A percentile compares a stretch with the other conserved stretches of the same genome.
Evolutionary conservation across 2,797 vertebrate genomes (phyloP).

Genomic region (Cirrhinus mrigala): DNA sequence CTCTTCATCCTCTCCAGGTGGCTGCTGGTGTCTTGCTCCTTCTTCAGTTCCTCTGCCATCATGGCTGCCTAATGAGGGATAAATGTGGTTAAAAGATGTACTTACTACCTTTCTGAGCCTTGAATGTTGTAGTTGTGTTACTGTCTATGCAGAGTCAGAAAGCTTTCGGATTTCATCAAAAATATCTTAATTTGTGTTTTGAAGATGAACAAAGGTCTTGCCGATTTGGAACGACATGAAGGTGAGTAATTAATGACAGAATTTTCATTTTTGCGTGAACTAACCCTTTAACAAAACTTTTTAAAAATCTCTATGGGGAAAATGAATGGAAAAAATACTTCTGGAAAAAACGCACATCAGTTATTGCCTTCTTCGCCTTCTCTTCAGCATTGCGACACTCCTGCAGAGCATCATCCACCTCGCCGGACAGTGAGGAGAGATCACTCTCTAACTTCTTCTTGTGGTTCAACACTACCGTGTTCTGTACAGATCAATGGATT

Average conservation of each 20-base stretch:
- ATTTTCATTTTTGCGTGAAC: too few relatives aligned
- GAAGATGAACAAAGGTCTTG: too few relatives aligned
- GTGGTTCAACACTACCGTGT: slow-evolving; percentile 84
- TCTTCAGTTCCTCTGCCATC: slow-evolving; percentile 98
- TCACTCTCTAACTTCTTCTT: slow-evolving; percentile 87
- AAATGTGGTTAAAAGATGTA: neutral
- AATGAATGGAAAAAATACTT: neutral
- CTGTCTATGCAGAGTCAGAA: too few relatives aligned
- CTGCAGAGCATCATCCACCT: slow-evolving; percentile 83
- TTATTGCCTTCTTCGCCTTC: slow-evolving; percentile 89
- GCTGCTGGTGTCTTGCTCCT: slow-evolving; percentile 91
- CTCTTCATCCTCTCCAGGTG: slow-evolving; percentile 96
- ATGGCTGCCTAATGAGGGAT: slow-evolving; percentile 82
- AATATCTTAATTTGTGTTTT: too few relatives aligned
- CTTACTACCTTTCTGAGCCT: too few relatives aligned
- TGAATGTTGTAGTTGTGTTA: too few relatives aligned
- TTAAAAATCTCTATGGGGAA: neutral
- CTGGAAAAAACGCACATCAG: slow-evolving; percentile 78
- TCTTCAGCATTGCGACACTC: slow-evolving; percentile 83
- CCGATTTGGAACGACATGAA: too few relatives aligned
- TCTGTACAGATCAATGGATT: slow-evolving; percentile 69
- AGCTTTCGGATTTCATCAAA: too few relatives aligned
- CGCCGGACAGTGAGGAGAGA: slow-evolving; percentile 77
- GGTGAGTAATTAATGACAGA: too few relatives aligned
- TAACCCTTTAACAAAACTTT: too few relatives aligned